Conservation (phyloP, 2,888 invertebrate genomes). For the Pomacea canaliculata region DNA sequence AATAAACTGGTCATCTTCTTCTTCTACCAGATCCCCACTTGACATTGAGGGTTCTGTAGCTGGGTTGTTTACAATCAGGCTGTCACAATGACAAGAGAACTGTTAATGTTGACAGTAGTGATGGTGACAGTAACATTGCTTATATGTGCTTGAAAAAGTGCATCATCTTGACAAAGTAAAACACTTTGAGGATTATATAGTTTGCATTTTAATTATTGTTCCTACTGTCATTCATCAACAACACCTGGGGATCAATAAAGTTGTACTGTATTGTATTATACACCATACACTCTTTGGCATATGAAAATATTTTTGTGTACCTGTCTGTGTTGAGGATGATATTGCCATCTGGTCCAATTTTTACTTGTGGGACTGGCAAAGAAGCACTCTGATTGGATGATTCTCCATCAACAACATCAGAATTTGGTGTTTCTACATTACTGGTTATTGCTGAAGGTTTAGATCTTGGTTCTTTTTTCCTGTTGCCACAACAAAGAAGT, state of each 20-base stretch:
- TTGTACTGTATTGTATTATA: too few species aligned
- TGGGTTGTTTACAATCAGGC: conserved; percentile 49
- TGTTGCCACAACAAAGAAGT: conserved; percentile 3
- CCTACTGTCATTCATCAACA: too few species aligned
- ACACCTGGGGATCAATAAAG: too few species aligned
- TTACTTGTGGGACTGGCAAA: conserved; percentile 65
- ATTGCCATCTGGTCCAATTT: conserved; percentile 66
- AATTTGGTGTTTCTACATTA: neutral
- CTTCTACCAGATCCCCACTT: conserved; percentile 47
- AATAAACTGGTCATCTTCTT: conserved; percentile 49
- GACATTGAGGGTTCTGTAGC: conserved; percentile 27
- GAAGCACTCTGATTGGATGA: conserved; percentile 41
- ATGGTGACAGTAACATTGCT: neutral
- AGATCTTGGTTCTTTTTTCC: conserved; percentile 21
- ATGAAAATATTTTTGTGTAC: conserved; percentile 34
- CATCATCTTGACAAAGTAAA: too few species aligned
- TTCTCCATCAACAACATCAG: conserved; percentile 28
- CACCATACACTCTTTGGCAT: too few species aligned
- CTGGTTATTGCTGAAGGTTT: neutral
- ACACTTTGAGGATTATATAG: too few species aligned
- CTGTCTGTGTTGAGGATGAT: conserved; percentile 69
- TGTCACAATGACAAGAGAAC: conserved; percentile 29
- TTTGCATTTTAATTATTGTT: too few species aligned
- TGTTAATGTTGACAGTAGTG: neutral
- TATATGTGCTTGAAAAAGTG: too few species aligned